Evolutionary conservation across 2,797 vertebrate species (phyloP).

Genomic region (Macropus fuliginosus): DNA sequence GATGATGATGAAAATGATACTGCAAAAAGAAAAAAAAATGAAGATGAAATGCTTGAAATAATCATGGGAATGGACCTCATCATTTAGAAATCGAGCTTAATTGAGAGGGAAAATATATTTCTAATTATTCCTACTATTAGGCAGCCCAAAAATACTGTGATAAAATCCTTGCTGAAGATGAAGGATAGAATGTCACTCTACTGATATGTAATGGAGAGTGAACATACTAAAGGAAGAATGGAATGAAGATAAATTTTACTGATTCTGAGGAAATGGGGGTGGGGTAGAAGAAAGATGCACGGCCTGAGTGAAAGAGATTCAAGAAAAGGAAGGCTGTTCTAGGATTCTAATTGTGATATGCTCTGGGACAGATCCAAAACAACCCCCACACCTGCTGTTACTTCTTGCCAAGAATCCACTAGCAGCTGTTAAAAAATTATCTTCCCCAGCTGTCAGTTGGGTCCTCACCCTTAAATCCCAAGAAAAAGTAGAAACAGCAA

Average conservation of each 20-base stretch:
- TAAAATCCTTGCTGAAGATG: constrained; percentile 30
- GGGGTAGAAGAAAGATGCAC: constrained; percentile 12
- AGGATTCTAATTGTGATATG: background rate
- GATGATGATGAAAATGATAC: constrained; percentile 59
- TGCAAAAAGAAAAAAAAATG: constrained; percentile 66
- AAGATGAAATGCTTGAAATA: constrained; percentile 70
- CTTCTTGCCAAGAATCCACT: background rate
- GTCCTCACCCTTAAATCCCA: background rate
- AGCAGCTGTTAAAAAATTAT: constrained; percentile 11
- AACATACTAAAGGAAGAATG: background rate
- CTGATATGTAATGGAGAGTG: background rate
- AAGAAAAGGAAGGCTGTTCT: constrained; percentile 2
- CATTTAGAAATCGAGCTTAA: constrained; percentile 50
- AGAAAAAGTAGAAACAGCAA: background rate
- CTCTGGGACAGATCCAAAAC: background rate
- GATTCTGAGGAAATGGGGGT: constrained; percentile 6
- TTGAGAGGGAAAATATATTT: constrained; percentile 45
- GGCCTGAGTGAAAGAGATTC: background rate
- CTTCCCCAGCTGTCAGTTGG: background rate
- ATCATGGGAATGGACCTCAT: constrained; percentile 48
- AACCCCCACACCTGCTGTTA: background rate
- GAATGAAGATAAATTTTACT: background rate
- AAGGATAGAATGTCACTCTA: background rate
- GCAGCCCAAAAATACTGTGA: constrained; percentile 38
- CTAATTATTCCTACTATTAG: constrained; percentile 52